Percentiles rank a stretch among this genome's conserved stretches.
Evolutionary conservation across 2,888 invertebrate species (phyloP).

Genomic region (Molorchus minor): DNA sequence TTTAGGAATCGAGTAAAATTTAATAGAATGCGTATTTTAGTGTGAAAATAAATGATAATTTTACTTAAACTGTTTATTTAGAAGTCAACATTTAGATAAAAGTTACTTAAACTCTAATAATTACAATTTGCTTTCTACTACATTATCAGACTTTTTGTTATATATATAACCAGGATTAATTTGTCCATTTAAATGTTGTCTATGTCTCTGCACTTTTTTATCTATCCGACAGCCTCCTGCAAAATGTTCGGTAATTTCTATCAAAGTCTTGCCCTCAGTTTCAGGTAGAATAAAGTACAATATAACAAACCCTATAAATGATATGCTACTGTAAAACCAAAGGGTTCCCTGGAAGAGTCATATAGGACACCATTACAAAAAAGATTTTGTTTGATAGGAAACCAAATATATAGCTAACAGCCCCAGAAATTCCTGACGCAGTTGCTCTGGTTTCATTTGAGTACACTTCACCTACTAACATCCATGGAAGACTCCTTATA

Average conservation of each 20-base stretch:
- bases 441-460: conserved; percentile 73
- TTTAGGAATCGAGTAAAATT: no score
- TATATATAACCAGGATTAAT: conserved; percentile 34
- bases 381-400: conserved; percentile 79
- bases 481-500: conserved; percentile 79
- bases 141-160: conserved; percentile 6
- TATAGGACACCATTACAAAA: conserved; percentile 68
- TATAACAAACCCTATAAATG: conserved; percentile 69
- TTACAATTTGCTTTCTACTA: conserved; percentile 31
- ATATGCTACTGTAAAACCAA: conserved; percentile 71
- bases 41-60: no score
- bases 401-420: conserved; percentile 76
- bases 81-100: no score
- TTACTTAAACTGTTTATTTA: no score
- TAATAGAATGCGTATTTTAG: no score
- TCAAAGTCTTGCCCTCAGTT: conserved; percentile 79
- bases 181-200: conserved; percentile 35
- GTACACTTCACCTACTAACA: conserved; percentile 80
- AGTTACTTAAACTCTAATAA: no score
- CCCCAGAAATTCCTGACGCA: conserved; percentile 77
- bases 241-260: conserved; percentile 75
- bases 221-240: conserved; percentile 66
- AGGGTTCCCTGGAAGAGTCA: conserved; percentile 73
- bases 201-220: conserved; percentile 59
- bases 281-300: conserved; percentile 78